Evolutionary conservation across 2,113 vertebrate genomes (phyloP).

Genomic region (Rhombomys opimus): DNA sequence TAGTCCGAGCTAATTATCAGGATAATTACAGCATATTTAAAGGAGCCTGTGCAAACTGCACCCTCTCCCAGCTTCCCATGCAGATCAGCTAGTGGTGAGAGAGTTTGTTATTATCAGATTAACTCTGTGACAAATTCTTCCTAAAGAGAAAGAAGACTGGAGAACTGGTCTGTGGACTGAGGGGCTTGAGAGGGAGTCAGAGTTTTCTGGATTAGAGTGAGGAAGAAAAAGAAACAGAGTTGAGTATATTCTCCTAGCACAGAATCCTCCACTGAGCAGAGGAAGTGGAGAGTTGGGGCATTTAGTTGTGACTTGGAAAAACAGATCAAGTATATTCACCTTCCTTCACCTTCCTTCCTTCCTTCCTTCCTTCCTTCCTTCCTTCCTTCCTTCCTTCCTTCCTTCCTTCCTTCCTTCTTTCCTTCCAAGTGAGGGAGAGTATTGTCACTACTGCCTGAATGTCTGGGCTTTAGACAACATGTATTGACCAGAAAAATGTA

Average conservation of each 20-base stretch:
- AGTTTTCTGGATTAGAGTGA: not conserved
- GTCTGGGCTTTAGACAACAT: not conserved
- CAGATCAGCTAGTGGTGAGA: not conserved
- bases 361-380: not conserved
- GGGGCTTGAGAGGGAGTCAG: not conserved
- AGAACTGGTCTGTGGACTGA: not conserved
- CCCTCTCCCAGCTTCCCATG: not conserved
- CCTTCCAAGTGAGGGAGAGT: not conserved
- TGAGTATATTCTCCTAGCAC: not conserved
- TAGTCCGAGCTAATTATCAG: not conserved
- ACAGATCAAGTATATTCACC: not conserved
- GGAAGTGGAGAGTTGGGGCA: not conserved
- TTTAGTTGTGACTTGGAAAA: not conserved
- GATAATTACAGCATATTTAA: not conserved
- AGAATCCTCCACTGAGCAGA: not conserved
- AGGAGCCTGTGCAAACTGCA: not conserved
- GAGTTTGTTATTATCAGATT: not conserved
- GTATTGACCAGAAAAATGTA: not conserved
- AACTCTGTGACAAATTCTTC: not conserved
- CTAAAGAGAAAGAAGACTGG: not conserved
- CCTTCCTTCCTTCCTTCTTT: not conserved
- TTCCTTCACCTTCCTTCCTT: not conserved
- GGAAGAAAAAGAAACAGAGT: not conserved
- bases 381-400: not conserved
- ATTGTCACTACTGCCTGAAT: not conserved